Evolutionary conservation across 1,140 invertebrate genomes (phyloP).

Genomic region (Carposina sasakii): DNA sequence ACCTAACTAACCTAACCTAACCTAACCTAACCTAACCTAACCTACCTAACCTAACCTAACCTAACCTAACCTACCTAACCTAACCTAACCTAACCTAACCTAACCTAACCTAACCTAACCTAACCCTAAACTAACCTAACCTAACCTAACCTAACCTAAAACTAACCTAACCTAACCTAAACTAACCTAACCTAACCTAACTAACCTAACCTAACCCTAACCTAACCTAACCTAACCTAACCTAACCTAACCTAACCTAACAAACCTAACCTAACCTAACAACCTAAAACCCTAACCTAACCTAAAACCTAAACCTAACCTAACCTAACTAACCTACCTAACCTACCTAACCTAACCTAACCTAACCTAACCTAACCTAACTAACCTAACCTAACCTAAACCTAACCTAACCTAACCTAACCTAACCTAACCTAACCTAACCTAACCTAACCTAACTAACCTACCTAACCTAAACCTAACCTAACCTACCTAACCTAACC

Average conservation of each 20-base stretch:
- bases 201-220: conserved; percentile 11
- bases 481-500: conserved; percentile 25
- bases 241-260: conserved; percentile 17
- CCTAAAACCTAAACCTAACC: conserved; percentile 7
- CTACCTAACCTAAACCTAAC: conserved; percentile 17
- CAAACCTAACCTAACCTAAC: conserved; percentile 17
- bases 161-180: conserved; percentile 27
- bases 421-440: conserved; percentile 12
- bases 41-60: conserved; percentile 30
- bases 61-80: conserved; percentile 30
- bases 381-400: conserved; percentile 23
- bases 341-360: conserved; percentile 12
- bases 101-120: conserved; percentile 21
- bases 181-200: conserved; percentile 22
- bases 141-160: conserved; percentile 19
- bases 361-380: conserved; percentile 15
- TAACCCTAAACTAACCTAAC: conserved; percentile 25
- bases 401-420: conserved; percentile 20
- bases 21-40: conserved; percentile 32
- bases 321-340: conserved; percentile 6
- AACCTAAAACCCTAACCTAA: conserved; percentile 10
- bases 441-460: conserved; percentile 19
- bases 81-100: conserved; percentile 24
- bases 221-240: conserved; percentile 22
- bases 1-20: conserved; percentile 33